Evolutionary conservation across 2,113 vertebrate genomes (phyloP), one percentile per base, ranked within the genome.

Genomic region (Mormyrus iriodes): DNA sequence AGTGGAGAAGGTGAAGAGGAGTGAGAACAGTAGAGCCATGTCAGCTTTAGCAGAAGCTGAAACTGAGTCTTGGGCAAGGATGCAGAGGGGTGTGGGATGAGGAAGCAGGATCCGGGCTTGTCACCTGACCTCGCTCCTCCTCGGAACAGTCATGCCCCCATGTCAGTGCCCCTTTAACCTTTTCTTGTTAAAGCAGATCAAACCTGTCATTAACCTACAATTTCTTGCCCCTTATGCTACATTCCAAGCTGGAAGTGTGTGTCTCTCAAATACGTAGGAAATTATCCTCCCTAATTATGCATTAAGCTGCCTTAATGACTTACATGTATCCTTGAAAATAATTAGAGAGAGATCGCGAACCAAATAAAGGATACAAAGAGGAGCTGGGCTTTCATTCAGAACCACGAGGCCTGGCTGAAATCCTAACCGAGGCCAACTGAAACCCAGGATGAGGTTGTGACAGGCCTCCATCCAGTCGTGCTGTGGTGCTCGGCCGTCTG

Each of bases 381-480:
- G 13, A 76, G 73, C 3, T 6, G 69, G 69, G 12, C 69, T 35
- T 42, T 42, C 73, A 17, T 76, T 79, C 73, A 39, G 15, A 39
- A 12, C 73, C 73, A 7, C 15, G 15, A 79, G 35, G 73, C 35
- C 35, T 79, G 19, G 58, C 58, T 61, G 73, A 79, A 79, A 79
- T 42, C 17, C 73, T 48, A 48, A 84, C 44, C 39, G 5, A 39
- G 15, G 42, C 1, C 5, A 17, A 3, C 42, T 39, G 92, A 95
- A 93, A 95, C 91, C 91, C 91, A 94, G 91, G 89, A 88, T 90
- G 90, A 91, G 93, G 94, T 94, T 92, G 93, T 91, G 92, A 89
- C 92, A 90, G 91, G 93, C 94, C 94, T 93, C 94, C 94, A 95
- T 94, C 93, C 92, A 91, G 91, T 93, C 92, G 92, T 92, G 94